Base-by-base conservation (phyloP, 2,113 vertebrate species). In the Aramus guarauna region DNA sequence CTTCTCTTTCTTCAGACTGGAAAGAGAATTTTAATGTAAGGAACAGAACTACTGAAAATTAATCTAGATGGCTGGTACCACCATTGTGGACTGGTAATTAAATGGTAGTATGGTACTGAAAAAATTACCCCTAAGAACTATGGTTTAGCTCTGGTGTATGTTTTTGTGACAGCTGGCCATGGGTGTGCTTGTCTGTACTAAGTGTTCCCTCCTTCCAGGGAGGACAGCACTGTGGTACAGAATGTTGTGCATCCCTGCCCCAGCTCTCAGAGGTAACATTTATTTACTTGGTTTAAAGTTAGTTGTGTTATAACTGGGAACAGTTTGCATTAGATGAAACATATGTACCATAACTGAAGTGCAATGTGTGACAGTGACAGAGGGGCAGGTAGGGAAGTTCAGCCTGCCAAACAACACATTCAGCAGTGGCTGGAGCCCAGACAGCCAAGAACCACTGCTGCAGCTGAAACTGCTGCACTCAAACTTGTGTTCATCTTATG, bases 351-450 rank as follows among this genome's bases (percentile, higher is more conserved):
- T 12, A 23, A 23, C n/a, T 8, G 0, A 22, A n/a, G 17, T 41
- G 37, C 19, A 12, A 0, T 1, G 1, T 24, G 9, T 30, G 21
- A 21, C 5, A 5, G 41, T 6, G 15, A 10, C 32, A 36, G 16
- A 48, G 30, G 1, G 24, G 48, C 26, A 48, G 50, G 79, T 5
- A 34, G 55, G 37, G 19, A 16, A 30, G 29, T 30, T 83, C 17
- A 59, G 37, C 55, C 41, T 53, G 21, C 32, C 18, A 26, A 2
- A 6, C 0, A 0, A 5, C 3, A 9, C 0, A 2, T 22, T 27
- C 5, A 15, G 0, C 16, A 3, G 39, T 24, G 30, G 1, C 58
- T 13, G 6, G 30, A 79, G 53, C 64, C 55, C 45, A n/a, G 32
- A 17, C 5, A 8, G 41, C 9, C 4, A 4, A 50, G 11, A 64